A percentile compares a stretch with the other conserved stretches of the same genome.
These are phyloP conservation scores for Chaetodon trifasciatus DNA, from an alignment of 2,797 vertebrate species.

Conservation along the genomic window DNA sequence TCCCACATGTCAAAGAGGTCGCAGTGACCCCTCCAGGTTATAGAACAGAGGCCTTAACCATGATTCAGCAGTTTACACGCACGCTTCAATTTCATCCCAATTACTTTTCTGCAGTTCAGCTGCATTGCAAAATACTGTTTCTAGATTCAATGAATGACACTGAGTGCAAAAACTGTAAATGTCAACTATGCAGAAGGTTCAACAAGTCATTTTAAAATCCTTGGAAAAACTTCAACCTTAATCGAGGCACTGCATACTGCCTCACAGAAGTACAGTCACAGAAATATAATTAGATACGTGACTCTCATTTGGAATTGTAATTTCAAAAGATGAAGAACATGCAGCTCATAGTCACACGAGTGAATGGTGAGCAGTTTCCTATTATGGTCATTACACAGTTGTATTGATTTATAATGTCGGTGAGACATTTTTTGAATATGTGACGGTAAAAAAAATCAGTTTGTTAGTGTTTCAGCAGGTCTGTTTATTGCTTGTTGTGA, in stretches of 20 bases:
- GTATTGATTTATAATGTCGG: neutral
- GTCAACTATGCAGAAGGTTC: no score
- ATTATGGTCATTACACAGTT: constrained; percentile 3
- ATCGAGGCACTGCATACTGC: neutral
- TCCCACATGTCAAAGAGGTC: neutral
- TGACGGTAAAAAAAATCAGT: no score
- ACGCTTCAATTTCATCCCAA: neutral
- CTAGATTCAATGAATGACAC: neutral
- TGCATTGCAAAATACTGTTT: neutral
- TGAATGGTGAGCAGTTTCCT: neutral
- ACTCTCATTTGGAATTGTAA: neutral
- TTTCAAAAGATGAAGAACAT: neutral
- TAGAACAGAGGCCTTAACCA: neutral
- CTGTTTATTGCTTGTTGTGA: neutral
- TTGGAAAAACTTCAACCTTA: neutral
- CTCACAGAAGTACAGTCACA: neutral
- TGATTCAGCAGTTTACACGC: neutral
- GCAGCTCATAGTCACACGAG: neutral
- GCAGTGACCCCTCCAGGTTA: neutral
- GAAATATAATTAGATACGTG: neutral
- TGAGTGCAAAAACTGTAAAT: neutral
- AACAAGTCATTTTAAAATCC: neutral
- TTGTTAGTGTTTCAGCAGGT: neutral
- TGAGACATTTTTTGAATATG: neutral
- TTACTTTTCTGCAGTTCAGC: neutral